Base-by-base conservation (phyloP, 2,113 vertebrate species). In the Paradisaea rubra region DNA sequence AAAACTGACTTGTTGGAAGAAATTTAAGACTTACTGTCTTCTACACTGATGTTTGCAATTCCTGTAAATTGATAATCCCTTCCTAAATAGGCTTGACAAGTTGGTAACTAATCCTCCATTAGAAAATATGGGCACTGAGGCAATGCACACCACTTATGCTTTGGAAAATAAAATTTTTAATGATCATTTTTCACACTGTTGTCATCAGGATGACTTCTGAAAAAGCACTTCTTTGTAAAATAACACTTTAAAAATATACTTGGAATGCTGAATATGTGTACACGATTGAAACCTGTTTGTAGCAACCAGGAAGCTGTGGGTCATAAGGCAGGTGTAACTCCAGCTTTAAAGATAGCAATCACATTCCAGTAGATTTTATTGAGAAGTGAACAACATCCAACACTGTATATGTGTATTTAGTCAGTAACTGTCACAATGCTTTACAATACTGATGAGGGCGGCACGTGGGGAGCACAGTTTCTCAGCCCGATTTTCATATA, bases 401-500 rank as follows among this genome's bases (percentile, higher is more conserved):
- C 44, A 60, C 7, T 28, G 22, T 4, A 12, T 4, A 41, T 0
- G 0, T 20, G n/a, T 33, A 41, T 37, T 91, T 54, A 42, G 13
- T 49, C 37, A 61, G n/a, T 31, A 61, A 49, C 15, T 37, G 35
- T 25, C 8, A 7, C 11, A 60, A 21, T 12, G 10, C 13, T 73
- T 54, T 60, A 24, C 11, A 35, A 33, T 20, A 20, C 21, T 73
- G n/a, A 47, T 42, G 31, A 61, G 9, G 14, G 31, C 7, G 35
- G 15, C 21, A 33, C 6, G 2, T 27, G 11, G 17, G 30, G 2
- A 69, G 15, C 8, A 2, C 20, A 54, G 25, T 11, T 76, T 49
- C 22, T 19, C n/a, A 42, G 31, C 10, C 21, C 0, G 0, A 10
- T 42, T 77, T 56, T 22, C 31, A 42, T 13, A 6, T 14, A 22